Evolutionary conservation across 1,140 invertebrate genomes (phyloP).

Genomic region (Cydia fagiglandana): DNA sequence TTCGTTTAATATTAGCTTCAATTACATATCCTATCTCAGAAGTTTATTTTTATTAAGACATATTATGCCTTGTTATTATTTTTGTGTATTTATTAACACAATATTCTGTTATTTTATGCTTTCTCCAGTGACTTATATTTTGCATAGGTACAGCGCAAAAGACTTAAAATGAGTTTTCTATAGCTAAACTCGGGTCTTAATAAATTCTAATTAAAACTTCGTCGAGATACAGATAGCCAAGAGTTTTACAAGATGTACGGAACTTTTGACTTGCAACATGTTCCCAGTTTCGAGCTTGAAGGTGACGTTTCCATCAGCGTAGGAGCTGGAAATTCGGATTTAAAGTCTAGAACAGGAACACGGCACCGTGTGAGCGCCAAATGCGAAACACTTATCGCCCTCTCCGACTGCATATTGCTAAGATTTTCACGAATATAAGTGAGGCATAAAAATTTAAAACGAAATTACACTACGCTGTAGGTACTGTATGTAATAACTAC

Average conservation of each 20-base stretch:
- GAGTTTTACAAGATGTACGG: slow-evolving; percentile 39
- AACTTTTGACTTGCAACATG: slow-evolving; percentile 48
- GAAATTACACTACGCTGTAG: background rate
- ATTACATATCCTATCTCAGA: no score
- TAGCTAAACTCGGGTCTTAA: slow-evolving; percentile 25
- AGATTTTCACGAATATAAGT: slow-evolving; percentile 7
- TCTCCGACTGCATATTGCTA: slow-evolving; percentile 18
- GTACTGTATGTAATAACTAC: background rate
- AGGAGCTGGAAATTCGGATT: slow-evolving; percentile 39
- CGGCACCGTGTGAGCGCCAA: slow-evolving; percentile 26
- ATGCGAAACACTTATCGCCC: slow-evolving; percentile 29
- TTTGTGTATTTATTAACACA: no score
- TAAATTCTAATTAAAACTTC: slow-evolving; percentile 41
- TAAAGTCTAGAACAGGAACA: slow-evolving; percentile 36
- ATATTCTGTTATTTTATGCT: background rate
- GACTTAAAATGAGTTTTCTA: slow-evolving; percentile 31
- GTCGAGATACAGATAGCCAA: slow-evolving; percentile 36
- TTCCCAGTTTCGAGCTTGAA: slow-evolving; percentile 40
- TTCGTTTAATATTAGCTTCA: no score
- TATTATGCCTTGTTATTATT: no score
- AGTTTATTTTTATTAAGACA: no score
- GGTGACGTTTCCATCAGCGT: slow-evolving; percentile 42
- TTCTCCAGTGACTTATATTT: background rate
- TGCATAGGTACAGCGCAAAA: background rate
- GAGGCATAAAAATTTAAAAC: background rate